Base-by-base conservation (phyloP, 1,140 invertebrate genomes). In the Rhizoglyphus robini region DNA sequence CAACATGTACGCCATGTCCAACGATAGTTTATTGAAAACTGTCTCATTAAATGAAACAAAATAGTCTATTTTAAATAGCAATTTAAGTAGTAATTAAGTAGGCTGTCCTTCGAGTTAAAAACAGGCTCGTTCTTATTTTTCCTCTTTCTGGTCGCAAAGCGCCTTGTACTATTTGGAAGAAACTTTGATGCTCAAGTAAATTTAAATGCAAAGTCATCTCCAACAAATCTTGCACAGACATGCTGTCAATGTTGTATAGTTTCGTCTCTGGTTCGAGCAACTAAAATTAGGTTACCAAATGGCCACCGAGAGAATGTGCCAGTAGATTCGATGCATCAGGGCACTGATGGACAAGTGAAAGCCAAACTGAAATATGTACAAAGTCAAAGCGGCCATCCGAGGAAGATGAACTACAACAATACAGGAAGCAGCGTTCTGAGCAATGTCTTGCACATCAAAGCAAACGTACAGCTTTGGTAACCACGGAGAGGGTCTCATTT, bases 251-350 rank as follows among this genome's bases (percentile, higher is more conserved):
- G 27, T 60, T 60, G 27, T 20, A 60, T 46, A 2, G 27, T 20
- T 1, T 8, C 8, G 36, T 18, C 48, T 83, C 83, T 1, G 86
- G 83, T 74, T 88, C 82, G 18, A 88, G 69, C 48, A 90, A 69
- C n/a, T n/a, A n/a, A n/a, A n/a, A n/a, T n/a, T n/a, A n/a, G n/a
- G n/a, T n/a, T n/a, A n/a, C 88, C 88, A 92, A 72, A 82, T 81
- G 20, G 81, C 86, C 49, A 88, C 77, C 72, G 82, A 82, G 5
- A 87, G 85, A 79, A 91, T 88, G 63, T 83, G 76, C 69, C 73
- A 74, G 25, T 30, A 41, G 34, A 30, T 67, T 29, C 48, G 60
- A 63, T 29, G 1, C 27, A n/a, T 3, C 23, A 66, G 48, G 3
- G n/a, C 5, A 5, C 36, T 63, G n/a, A 18, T 15, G 3, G 11